phyloP scores from a whole-genome alignment of 2,797 vertebrate genomes.

The Macropodus opercularis region DNA sequence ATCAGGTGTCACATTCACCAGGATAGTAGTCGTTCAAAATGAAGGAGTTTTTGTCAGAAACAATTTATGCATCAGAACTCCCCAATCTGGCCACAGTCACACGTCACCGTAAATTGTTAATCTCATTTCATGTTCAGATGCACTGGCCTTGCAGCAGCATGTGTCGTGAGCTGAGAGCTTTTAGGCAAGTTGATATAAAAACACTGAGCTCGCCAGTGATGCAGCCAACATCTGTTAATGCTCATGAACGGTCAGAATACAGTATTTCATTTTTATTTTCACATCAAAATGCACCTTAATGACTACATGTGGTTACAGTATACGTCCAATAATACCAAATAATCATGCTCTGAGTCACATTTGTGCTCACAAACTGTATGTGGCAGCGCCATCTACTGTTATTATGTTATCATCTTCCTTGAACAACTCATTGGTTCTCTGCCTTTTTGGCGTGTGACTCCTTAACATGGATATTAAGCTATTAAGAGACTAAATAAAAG shows the following conservation, averaged over 20 bases:
- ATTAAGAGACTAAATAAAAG: too few relatives aligned
- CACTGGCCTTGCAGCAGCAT: not conserved
- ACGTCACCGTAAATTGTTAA: conserved; percentile 3
- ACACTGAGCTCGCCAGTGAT: conserved; percentile 4
- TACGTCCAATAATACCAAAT: too few relatives aligned
- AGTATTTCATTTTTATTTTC: too few relatives aligned
- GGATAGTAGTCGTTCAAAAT: conserved; percentile 13
- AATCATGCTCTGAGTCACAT: too few relatives aligned
- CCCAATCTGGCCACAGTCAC: not conserved
- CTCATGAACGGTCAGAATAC: conserved; percentile 12
- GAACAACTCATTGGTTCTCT: too few relatives aligned
- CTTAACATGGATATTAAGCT: too few relatives aligned
- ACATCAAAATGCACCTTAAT: too few relatives aligned
- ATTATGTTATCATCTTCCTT: conserved; percentile 1
- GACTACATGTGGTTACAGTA: conserved; percentile 12
- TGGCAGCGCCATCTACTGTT: conserved; percentile 63
- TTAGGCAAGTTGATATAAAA: conserved; percentile 6
- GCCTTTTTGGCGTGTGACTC: too few relatives aligned
- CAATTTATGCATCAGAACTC: conserved; percentile 5
- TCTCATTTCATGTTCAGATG: conserved; percentile 13
- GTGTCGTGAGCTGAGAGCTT: conserved; percentile 4
- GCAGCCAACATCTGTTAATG: not conserved
- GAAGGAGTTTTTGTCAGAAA: conserved; percentile 24
- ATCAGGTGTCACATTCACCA: conserved; percentile 31
- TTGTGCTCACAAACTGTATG: too few relatives aligned